Conservation (phyloP, 2,888 invertebrate genomes). For the Biston betularia region DNA sequence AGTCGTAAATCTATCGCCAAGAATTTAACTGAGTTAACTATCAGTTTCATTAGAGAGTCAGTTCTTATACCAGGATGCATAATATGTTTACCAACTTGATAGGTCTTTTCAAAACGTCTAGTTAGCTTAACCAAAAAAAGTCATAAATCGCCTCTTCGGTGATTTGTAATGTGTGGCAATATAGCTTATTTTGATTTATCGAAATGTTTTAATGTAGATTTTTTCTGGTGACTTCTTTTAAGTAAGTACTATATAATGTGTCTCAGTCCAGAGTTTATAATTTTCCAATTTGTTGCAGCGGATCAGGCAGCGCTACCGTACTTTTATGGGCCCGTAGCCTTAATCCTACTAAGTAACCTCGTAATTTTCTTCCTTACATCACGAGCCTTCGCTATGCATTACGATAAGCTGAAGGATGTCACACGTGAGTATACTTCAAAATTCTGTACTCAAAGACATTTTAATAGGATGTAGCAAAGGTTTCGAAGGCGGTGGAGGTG, state of each 20-base stretch:
- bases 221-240: background rate
- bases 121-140: too few relatives aligned
- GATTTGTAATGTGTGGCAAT: too few relatives aligned
- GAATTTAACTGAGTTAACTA: too few relatives aligned
- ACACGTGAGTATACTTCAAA: constrained; percentile 67
- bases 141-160: too few relatives aligned
- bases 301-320: constrained; percentile 86
- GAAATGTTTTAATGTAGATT: too few relatives aligned
- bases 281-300: constrained; percentile 68
- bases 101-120: too few relatives aligned
- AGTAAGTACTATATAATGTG: background rate
- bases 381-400: constrained; percentile 79
- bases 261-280: background rate
- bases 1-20: too few relatives aligned
- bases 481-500: background rate
- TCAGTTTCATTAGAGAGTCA: too few relatives aligned
- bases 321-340: constrained; percentile 87
- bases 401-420: constrained; percentile 81
- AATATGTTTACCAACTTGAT: too few relatives aligned
- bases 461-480: too few relatives aligned
- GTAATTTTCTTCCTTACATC: constrained; percentile 85
- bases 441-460: background rate
- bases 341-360: constrained; percentile 83
- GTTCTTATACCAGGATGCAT: too few relatives aligned
- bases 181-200: too few relatives aligned